These are phyloP conservation scores for Scarus forsteni DNA, from an alignment of 2,797 vertebrate species.

Conservation along the genomic window DNA sequence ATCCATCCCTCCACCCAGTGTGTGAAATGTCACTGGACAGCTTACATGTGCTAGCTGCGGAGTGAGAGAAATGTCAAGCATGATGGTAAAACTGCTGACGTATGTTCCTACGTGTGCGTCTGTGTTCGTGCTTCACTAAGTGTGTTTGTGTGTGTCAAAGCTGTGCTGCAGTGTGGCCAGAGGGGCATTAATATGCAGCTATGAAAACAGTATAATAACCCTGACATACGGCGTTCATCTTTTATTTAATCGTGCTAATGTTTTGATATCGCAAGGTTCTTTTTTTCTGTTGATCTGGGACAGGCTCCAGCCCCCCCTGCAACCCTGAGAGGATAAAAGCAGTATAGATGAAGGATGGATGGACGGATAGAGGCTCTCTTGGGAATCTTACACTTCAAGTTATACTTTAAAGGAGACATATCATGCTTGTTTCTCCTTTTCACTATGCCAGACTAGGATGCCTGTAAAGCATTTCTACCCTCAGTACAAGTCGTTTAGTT, in stretches of 20 bases:
- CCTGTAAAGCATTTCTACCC: too few relatives aligned
- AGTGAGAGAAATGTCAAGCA: slow-evolving; percentile 81
- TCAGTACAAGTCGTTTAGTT: too few relatives aligned
- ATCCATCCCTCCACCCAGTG: slow-evolving; percentile 24
- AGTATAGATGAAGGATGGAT: too few relatives aligned
- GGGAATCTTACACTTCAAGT: too few relatives aligned
- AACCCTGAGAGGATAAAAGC: too few relatives aligned
- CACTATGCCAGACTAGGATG: too few relatives aligned
- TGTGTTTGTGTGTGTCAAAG: slow-evolving; percentile 19
- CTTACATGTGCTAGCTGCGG: slow-evolving; percentile 70
- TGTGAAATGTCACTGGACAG: slow-evolving; percentile 81
- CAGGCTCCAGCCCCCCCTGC: too few relatives aligned
- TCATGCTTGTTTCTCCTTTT: too few relatives aligned
- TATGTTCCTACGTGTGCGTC: slow-evolving; percentile 20
- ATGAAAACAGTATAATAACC: not conserved
- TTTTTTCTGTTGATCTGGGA: not conserved
- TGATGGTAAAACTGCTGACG: slow-evolving; percentile 54
- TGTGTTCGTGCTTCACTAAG: slow-evolving; percentile 26
- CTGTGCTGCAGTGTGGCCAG: not conserved
- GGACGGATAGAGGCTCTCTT: too few relatives aligned
- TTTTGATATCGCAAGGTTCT: too few relatives aligned
- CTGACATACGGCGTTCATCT: not conserved
- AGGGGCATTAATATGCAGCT: slow-evolving; percentile 1
- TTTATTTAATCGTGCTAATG: slow-evolving; percentile 2
- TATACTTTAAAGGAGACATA: too few relatives aligned